Evolutionary conservation across 2,888 invertebrate genomes (phyloP), one percentile per base, ranked within the genome.

Genomic region (Drosophila cracens): DNA sequence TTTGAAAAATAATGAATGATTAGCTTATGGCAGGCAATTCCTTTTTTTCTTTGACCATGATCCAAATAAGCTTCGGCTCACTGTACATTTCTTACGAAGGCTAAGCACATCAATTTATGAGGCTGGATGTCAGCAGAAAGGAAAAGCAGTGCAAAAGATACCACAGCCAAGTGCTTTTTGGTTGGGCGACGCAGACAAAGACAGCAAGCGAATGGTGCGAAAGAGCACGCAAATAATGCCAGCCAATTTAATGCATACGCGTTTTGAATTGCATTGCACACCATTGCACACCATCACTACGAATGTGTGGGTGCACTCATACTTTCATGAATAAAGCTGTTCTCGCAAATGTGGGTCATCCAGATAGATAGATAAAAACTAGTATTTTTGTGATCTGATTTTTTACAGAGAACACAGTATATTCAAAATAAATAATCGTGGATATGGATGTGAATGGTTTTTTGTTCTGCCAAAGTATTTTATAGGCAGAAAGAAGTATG

Each of bases 221-320:
- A 68, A 40, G 40, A 51, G 36, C 33, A 49, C 43, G 56, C 34
- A 54, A 68, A 49, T 62, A 76, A 69, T 83, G 67, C 27, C 54
- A 64, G 67, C 56, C 77, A 74, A 72, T 86, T 83, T 83, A 86
- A 70, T 70, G 72, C 83, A 74, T 57, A 74, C 69, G 74, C 84
- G 69, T 74, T 79, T 87, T 79, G 82, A 79, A 81, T 81, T 87
- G 83, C 84, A 83, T 83, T 78, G 84, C 83, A 87, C 62, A 87
- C 64, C 84, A 83, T 83, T 78, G 84, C 83, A 87, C 62, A 87
- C 64, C 58, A 62, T 53, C 52, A 54, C 29, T 48, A n/a, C 16
- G 52, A 8, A 49, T 36, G 51, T 54, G 38, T 63, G 64, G 54
- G 60, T 60, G 57, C 52, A 40, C 27, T 43, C 51, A 40, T 25